Base-by-base conservation (phyloP, 2,797 vertebrate genomes). In the Balearica regulorum region DNA sequence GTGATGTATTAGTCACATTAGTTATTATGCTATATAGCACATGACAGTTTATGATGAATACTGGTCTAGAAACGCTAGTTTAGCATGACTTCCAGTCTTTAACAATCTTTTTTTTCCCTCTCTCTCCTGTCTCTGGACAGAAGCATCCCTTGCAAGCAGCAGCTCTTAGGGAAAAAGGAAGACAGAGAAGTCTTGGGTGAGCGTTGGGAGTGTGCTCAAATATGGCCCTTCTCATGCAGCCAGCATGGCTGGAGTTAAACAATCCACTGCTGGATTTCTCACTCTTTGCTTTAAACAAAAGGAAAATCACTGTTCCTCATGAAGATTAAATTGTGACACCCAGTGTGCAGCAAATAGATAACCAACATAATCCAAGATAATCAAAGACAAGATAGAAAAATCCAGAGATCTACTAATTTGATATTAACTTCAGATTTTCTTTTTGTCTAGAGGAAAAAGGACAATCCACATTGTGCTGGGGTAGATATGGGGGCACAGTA, bases 1-100 rank as follows among this genome's bases (percentile, higher is more conserved):
- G 73, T 94, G 96, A 93, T 90, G 10, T 51, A 16, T 80, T 91
- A 91, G 84, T 95, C 92, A 92, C 79, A 46, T 75, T 16, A 91
- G 60, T 68, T 87, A 84, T 44, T 75, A 54, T 44, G 76, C 85
- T 90, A 24, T 24, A 54, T 46, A 86, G 66, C 91, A 93, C 58
- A 53, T 94, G 93, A 86, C 28, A 76, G n/a, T 68, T 87, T 64
- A 61, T 61, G 89, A 91, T 89, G 48, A 95, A 58, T 35, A 46
- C 39, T 71, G 75, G 55, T 72, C 66, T 80, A 70, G 46, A 91
- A 93, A 44, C 28, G 14, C 58, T 70, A 35, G 43, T 44, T 87
- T n/a, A 92, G 31, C 26, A 77, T 21, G 37, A 87, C 53, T 89
- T 83, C 14, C 46, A 72, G 35, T 62, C n/a, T 72, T 82, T 41